Conservation (phyloP, 2,113 vertebrate genomes). For the Marmota monax region DNA sequence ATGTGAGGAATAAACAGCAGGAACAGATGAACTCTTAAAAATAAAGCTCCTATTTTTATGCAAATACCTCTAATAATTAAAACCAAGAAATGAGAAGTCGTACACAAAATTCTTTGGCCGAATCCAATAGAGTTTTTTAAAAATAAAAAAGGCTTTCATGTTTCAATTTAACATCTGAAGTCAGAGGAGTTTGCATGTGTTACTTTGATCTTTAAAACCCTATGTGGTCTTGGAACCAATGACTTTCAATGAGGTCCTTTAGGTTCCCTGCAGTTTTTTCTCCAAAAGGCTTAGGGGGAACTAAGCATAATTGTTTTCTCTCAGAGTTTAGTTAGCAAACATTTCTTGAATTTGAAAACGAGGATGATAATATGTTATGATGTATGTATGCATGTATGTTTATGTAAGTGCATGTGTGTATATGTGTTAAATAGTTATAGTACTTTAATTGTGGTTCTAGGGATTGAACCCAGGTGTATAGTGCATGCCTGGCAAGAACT, state of each 20-base stretch:
- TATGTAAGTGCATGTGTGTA: neutral
- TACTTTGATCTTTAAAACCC: constrained; percentile 65
- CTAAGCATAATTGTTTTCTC: neutral
- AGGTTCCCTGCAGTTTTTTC: neutral
- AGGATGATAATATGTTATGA: neutral
- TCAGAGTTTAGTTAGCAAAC: constrained; percentile 33
- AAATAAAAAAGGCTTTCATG: constrained; percentile 53
- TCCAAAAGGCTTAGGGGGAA: neutral
- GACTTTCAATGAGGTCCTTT: constrained; percentile 2
- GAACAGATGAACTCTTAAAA: constrained; percentile 63
- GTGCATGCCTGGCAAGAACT: neutral
- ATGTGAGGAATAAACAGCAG: constrained; percentile 61
- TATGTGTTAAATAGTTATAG: neutral
- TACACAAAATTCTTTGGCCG: constrained; percentile 49
- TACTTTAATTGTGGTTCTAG: neutral
- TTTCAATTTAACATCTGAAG: constrained; percentile 48
- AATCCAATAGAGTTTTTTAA: constrained; percentile 47
- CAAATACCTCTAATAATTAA: constrained; percentile 74
- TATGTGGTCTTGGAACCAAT: neutral
- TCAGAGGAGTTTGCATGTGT: constrained; percentile 14
- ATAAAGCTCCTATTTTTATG: constrained; percentile 61
- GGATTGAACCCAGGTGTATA: neutral
- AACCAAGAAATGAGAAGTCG: constrained; percentile 49
- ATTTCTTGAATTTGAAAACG: neutral
- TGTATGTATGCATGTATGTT: neutral